These are phyloP conservation scores for Drymonia ruficornis DNA, from an alignment of 2,888 invertebrate genomes.

Conservation along the genomic window DNA sequence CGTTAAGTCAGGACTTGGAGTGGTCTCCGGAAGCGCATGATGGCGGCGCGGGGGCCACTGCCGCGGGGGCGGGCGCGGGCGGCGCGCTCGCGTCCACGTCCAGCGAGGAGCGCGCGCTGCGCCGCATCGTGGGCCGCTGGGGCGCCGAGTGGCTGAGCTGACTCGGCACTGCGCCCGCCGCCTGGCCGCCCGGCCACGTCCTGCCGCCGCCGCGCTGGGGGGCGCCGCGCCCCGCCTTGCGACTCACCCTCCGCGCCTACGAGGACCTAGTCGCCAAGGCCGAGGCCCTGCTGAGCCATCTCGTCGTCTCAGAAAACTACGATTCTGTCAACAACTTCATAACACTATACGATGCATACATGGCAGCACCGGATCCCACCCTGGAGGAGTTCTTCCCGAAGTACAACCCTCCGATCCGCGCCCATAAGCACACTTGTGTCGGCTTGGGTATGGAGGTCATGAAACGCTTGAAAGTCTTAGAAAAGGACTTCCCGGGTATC, in stretches of 20 bases:
- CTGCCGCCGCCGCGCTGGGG: slow-evolving; percentile 79
- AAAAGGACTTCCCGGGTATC: slow-evolving; percentile 87
- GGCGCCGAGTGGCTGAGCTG: slow-evolving; percentile 99
- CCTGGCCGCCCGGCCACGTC: slow-evolving; percentile 79
- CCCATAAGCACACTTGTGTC: slow-evolving; percentile 95
- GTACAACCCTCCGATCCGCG: slow-evolving; percentile 93
- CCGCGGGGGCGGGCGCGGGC: slow-evolving; percentile 60
- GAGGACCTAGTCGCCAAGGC: slow-evolving; percentile 93
- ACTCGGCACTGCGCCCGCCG: slow-evolving; percentile 88
- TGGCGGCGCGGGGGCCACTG: slow-evolving; percentile 76
- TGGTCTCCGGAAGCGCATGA: slow-evolving; percentile 75
- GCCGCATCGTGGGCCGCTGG: slow-evolving; percentile 92
- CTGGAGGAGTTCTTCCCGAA: slow-evolving; percentile 91
- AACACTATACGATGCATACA: slow-evolving; percentile 87
- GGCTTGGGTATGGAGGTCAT: slow-evolving; percentile 94
- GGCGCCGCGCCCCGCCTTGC: slow-evolving; percentile 84
- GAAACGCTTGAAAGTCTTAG: slow-evolving; percentile 86
- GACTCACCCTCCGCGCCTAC: slow-evolving; percentile 91
- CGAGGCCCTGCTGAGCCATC: slow-evolving; percentile 92
- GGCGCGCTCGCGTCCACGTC: slow-evolving; percentile 65
- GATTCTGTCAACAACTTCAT: slow-evolving; percentile 95
- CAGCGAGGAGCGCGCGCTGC: slow-evolving; percentile 76
- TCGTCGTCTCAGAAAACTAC: slow-evolving; percentile 94
- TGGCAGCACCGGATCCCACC: slow-evolving; percentile 87
- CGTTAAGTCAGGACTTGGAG: slow-evolving; percentile 80